Evolutionary conservation across 53 echinoderm and acorn worm species (phyloP), one percentile per base, ranked within the genome.

Genomic region (Pentamera pediparva): DNA sequence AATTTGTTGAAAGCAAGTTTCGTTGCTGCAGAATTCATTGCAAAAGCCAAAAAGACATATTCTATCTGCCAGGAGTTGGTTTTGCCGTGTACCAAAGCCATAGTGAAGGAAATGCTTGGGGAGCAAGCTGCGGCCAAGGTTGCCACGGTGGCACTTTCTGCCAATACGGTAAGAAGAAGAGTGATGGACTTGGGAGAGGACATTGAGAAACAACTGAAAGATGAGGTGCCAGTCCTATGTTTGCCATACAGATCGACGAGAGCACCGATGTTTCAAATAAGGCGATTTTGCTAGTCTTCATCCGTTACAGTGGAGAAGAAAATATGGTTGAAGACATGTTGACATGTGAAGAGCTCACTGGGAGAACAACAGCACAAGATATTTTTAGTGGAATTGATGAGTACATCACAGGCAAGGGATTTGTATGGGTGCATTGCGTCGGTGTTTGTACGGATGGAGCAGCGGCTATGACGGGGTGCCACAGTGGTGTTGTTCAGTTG

Each of bases 371-470:
- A 32, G 51, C 73, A 29, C 18, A 27, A 17, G 69, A 69, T 4
- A 73, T 73, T 19, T 73, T 73, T 22, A 33, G 15, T 25, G 27
- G n/a, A 29, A 17, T 73, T n/a, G 25, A 73, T 18, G 34, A 73
- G 20, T 52, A 51, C 54, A 53, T 73, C 53, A 73, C 54, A 73
- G 18, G 30, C 8, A 27, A 53, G 28, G 73, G 32, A 11, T 32
- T 73, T 6, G 4, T 1, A 22, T 73, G 73, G 73, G 34, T 7
- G 35, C 20, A 73, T 32, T 73, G 73, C 40, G 32, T 73, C 18
- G 73, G 73, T 22, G 54, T 73, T 53, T 73, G 73, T 32, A 73
- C 54, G 8, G 73, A 73, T 30, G 54, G 54, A 17, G 73, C 73
- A 27, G 73, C 73, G 32, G 30, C 52, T 10, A 73, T 73, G 73